Base-by-base conservation (phyloP, 2,888 invertebrate genomes). In the Pseudococcus viburni region DNA sequence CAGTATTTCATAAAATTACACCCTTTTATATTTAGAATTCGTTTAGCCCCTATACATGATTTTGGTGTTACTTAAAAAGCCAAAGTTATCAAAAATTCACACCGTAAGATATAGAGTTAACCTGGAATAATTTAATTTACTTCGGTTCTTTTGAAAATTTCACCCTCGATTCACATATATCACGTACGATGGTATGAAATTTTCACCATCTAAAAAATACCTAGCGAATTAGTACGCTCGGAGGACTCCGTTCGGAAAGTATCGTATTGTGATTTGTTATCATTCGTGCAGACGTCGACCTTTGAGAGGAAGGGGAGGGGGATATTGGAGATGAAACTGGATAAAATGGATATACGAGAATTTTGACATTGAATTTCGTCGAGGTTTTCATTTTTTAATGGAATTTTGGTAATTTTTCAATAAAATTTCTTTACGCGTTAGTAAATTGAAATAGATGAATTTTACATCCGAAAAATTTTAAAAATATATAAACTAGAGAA, bases 21-120 rank as follows among this genome's bases (percentile, higher is more conserved):
- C 19, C 22, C n/a, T n/a, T 6, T 33, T 33, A 17, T 42, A 15
- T 33, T 39, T 33, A 17, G 33, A 73, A 33, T 33, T 11, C 12
- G 73, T 33, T 73, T 15, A 39, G 33, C 39, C 6, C 39, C 11
- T 12, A 7, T 19, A 55, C 55, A 22, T 11, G 64, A 26, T 68
- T 68, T 26, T 68, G 26, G 26, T 68, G 22, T 26, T 26, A 68
- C 12, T 11, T 26, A 26, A 68, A 42, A 68, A 68, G 68, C 26
- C n/a, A 26, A 39, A 73, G 6, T 73, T 73, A 73, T 73, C 73
- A 73, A 73, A 73, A 73, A 73, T 73, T 73, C 73, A 73, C 0
- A 64, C 33, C 17, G 15, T 33, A 33, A 73, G 12, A 64, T 64
- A 64, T 9, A 55, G n/a, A n/a, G 12, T 51, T 55, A 73, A 73